A percentile compares a stretch with the other conserved stretches of the same genome.
phyloP scores from a whole-genome alignment of 1,140 invertebrate species.

The Eumaeus atala region DNA sequence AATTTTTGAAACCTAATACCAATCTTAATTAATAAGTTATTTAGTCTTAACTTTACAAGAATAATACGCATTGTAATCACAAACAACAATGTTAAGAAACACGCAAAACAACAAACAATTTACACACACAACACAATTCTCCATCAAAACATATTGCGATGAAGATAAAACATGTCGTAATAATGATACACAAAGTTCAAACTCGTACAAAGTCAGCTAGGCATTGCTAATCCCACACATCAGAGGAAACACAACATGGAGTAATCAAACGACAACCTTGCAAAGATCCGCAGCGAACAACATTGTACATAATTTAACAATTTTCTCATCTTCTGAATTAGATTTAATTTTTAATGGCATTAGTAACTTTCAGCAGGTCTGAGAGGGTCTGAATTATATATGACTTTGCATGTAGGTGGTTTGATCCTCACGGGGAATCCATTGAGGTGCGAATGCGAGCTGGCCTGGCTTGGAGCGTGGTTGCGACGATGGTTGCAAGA shows the following conservation, averaged over 20 bases:
- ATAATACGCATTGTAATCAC: too few species aligned
- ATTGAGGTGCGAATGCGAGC: slow-evolving; percentile 88
- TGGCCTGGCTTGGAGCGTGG: slow-evolving; percentile 93
- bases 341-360: slow-evolving; percentile 55
- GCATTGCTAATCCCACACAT: background rate
- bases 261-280: background rate
- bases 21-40: too few species aligned
- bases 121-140: background rate
- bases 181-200: background rate
- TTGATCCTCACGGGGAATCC: slow-evolving; percentile 88
- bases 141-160: slow-evolving; percentile 10
- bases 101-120: too few species aligned
- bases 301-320: slow-evolving; percentile 19
- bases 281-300: background rate
- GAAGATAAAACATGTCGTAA: background rate
- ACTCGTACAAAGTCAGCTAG: background rate
- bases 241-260: background rate
- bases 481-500: slow-evolving; percentile 82
- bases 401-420: slow-evolving; percentile 78
- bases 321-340: slow-evolving; percentile 39
- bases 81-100: too few species aligned
- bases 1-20: too few species aligned
- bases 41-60: too few species aligned
- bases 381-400: slow-evolving; percentile 34
- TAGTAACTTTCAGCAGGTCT: slow-evolving; percentile 25